A percentile compares a stretch with the other conserved stretches of the same genome.
Conservation (phyloP, 2,113 vertebrate species). For the Trinectes maculatus region DNA sequence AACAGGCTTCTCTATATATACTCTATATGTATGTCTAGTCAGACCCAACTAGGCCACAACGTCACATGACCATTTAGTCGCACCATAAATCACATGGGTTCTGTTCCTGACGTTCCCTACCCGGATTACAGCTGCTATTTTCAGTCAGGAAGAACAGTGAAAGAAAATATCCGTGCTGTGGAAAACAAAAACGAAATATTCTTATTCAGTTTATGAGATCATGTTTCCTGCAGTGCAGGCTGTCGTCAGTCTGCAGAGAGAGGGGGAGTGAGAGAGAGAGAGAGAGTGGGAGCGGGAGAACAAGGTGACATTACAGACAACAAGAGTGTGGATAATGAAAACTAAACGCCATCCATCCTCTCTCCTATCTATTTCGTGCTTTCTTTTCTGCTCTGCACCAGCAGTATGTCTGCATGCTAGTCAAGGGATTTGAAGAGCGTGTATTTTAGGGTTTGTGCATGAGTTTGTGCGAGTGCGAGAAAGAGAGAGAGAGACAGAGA, state of each 20-base stretch:
- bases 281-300: slow-evolving; percentile 32
- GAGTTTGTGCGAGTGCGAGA: neutral
- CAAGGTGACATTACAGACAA: slow-evolving; percentile 66
- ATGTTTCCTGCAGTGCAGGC: slow-evolving; percentile 22
- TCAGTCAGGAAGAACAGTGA: slow-evolving; percentile 3
- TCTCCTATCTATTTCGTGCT: slow-evolving; percentile 41
- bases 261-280: slow-evolving; percentile 31
- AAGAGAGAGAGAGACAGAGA: neutral
- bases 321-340: slow-evolving; percentile 70
- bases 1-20: slow-evolving; percentile 29
- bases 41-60: slow-evolving; percentile 69
- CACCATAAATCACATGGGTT: slow-evolving; percentile 64
- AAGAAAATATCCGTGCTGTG: slow-evolving; percentile 30
- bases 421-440: slow-evolving; percentile 47
- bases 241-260: slow-evolving; percentile 36
- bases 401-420: slow-evolving; percentile 54
- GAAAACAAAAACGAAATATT: slow-evolving; percentile 30
- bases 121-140: slow-evolving; percentile 65
- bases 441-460: neutral
- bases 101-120: slow-evolving; percentile 47
- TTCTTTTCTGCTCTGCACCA: slow-evolving; percentile 47
- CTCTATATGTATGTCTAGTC: slow-evolving; percentile 44
- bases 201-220: slow-evolving; percentile 44
- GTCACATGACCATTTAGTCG: slow-evolving; percentile 62
- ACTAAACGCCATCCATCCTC: slow-evolving; percentile 63